Evolutionary conservation across 2,888 invertebrate genomes (phyloP).

Genomic region (Allygus modestus): DNA sequence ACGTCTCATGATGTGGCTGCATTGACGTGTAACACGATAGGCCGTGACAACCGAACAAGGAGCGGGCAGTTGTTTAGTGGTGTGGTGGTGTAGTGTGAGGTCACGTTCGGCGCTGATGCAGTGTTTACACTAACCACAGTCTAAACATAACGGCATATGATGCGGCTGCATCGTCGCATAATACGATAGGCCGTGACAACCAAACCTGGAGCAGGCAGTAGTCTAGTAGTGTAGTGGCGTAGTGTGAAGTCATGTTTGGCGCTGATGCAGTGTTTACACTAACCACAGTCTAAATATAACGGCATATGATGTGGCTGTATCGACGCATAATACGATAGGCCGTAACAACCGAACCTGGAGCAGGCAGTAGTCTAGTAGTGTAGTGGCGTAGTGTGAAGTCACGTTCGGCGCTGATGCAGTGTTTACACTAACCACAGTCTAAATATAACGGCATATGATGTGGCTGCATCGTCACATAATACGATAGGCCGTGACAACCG

Average conservation of each 20-base stretch:
- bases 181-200: neutral
- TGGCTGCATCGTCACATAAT: neutral
- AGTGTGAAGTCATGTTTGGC: neutral
- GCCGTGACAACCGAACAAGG: neutral
- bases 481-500: neutral
- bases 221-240: neutral
- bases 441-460: neutral
- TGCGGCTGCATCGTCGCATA: neutral
- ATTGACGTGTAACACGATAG: neutral
- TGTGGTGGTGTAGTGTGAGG: neutral
- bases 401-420: neutral
- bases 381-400: neutral
- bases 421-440: slow-evolving; percentile 3
- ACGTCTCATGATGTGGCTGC: no score
- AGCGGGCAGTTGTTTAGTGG: neutral
- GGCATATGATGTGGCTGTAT: neutral
- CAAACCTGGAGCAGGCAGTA: neutral
- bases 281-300: slow-evolving; percentile 1
- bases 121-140: neutral
- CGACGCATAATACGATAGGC: neutral
- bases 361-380: neutral
- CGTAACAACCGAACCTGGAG: neutral
- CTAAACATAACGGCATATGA: neutral
- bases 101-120: neutral
- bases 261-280: neutral